Percentiles rank a stretch among this genome's conserved stretches.
These are phyloP conservation scores for Gadus macrocephalus DNA, from an alignment of 2,113 vertebrate species.

Conservation along the genomic window DNA sequence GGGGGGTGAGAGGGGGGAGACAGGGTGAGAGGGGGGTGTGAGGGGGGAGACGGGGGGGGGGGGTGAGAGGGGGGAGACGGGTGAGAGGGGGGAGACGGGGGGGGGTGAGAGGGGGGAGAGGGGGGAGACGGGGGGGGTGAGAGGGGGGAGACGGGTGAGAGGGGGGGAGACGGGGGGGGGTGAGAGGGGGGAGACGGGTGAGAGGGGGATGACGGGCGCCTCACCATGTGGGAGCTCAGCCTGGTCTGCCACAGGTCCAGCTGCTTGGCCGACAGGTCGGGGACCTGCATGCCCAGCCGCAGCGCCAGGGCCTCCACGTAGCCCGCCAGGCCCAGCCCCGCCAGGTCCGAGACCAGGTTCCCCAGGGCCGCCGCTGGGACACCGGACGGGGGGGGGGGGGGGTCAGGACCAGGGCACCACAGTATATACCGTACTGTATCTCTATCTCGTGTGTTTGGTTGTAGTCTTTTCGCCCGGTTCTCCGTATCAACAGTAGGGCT, in stretches of 20 bases:
- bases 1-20: too few relatives aligned
- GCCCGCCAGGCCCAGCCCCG: conserved; percentile 93
- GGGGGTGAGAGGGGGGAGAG: background rate
- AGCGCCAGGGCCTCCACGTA: conserved; percentile 91
- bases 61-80: background rate
- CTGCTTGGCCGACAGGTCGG: conserved; percentile 91
- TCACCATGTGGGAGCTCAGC: conserved; percentile 88
- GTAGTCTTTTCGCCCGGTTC: too few relatives aligned
- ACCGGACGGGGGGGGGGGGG: conserved; percentile 11
- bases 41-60: too few relatives aligned
- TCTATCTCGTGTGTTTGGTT: too few relatives aligned
- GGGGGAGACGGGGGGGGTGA: background rate
- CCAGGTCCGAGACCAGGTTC: conserved; percentile 96
- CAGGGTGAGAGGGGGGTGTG: conserved; percentile 69
- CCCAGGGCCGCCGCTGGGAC: conserved; percentile 87
- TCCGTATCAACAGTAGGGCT: too few relatives aligned
- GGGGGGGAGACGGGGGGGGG: background rate
- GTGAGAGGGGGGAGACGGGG: too few relatives aligned
- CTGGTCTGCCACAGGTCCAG: conserved; percentile 96
- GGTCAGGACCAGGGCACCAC: too few relatives aligned
- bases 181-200: too few relatives aligned
- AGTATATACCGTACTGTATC: background rate
- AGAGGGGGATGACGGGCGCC: conserved; percentile 21
- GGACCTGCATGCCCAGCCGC: conserved; percentile 88
- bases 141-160: background rate